Evolutionary conservation across 1,140 invertebrate genomes (phyloP).

Genomic region (Rhagoletis pomonella): DNA sequence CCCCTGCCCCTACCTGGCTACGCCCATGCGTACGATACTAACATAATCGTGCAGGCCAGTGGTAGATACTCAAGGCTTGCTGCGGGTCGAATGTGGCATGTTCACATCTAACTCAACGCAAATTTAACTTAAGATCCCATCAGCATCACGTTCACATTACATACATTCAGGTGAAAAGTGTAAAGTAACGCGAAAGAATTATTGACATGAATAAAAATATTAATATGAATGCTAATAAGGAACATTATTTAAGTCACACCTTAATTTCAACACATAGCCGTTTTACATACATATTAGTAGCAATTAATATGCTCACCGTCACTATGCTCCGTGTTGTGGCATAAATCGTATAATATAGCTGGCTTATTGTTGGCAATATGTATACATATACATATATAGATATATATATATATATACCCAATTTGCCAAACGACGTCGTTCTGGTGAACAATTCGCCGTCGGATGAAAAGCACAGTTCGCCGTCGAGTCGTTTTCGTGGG

Average conservation of each 20-base stretch:
- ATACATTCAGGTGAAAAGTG: constrained; percentile 29
- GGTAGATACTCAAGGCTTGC: too few relatives aligned
- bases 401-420: too few relatives aligned
- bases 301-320: constrained; percentile 47
- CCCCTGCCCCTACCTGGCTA: too few relatives aligned
- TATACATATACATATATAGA: too few relatives aligned
- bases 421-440: too few relatives aligned
- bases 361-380: too few relatives aligned
- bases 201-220: constrained; percentile 42
- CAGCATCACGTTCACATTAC: constrained; percentile 4
- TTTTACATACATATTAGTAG: constrained; percentile 43
- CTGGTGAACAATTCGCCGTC: too few relatives aligned
- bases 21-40: too few relatives aligned
- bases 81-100: too few relatives aligned
- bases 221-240: constrained; percentile 39
- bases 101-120: neutral
- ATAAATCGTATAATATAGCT: neutral
- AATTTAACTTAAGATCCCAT: neutral
- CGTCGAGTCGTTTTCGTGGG: too few relatives aligned
- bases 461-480: too few relatives aligned
- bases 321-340: constrained; percentile 21
- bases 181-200: constrained; percentile 29
- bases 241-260: constrained; percentile 50
- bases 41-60: too few relatives aligned
- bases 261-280: constrained; percentile 49